Percentiles rank a stretch among this genome's conserved stretches.
These are phyloP conservation scores for Momotus momota DNA, from an alignment of 2,797 vertebrate genomes.

Conservation along the genomic window DNA sequence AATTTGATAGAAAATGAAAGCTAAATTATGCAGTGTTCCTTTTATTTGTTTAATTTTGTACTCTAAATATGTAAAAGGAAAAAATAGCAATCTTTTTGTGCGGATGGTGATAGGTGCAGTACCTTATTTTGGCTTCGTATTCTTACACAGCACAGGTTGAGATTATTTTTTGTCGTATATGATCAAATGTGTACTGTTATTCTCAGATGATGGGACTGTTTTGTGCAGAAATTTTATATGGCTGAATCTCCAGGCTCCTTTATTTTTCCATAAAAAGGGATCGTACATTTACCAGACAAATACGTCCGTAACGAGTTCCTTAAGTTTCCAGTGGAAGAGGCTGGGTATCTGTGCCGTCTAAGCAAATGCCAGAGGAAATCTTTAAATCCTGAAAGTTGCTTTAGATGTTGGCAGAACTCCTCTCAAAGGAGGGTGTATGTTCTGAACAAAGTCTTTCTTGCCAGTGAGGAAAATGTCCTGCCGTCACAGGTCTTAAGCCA, in stretches of 20 bases:
- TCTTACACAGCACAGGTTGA: neutral
- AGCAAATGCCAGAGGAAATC: constrained; percentile 38
- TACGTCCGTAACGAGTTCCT: constrained; percentile 23
- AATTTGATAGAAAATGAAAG: constrained; percentile 82
- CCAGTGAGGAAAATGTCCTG: neutral
- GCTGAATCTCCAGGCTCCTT: constrained; percentile 11
- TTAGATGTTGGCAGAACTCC: neutral
- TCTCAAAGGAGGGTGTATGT: neutral
- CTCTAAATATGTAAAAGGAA: constrained; percentile 74
- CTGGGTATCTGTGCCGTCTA: constrained; percentile 11
- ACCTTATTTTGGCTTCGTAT: constrained; percentile 25
- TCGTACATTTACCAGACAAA: constrained; percentile 19
- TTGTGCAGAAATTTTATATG: neutral
- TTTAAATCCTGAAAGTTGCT: constrained; percentile 6
- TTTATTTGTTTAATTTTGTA: constrained; percentile 84
- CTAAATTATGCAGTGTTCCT: constrained; percentile 80
- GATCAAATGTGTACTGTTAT: constrained; percentile 15
- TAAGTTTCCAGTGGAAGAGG: constrained; percentile 34
- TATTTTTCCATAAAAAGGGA: neutral
- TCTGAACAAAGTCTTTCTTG: neutral
- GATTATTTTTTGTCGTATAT: constrained; percentile 39
- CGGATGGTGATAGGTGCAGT: constrained; percentile 21
- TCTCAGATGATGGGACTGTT: constrained; percentile 19
- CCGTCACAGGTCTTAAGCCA: neutral
- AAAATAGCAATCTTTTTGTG: constrained; percentile 54